Percentiles rank a stretch among this genome's conserved stretches.
Conservation (phyloP, 92 coral and sea anemone species). For the Siderastrea siderea region DNA sequence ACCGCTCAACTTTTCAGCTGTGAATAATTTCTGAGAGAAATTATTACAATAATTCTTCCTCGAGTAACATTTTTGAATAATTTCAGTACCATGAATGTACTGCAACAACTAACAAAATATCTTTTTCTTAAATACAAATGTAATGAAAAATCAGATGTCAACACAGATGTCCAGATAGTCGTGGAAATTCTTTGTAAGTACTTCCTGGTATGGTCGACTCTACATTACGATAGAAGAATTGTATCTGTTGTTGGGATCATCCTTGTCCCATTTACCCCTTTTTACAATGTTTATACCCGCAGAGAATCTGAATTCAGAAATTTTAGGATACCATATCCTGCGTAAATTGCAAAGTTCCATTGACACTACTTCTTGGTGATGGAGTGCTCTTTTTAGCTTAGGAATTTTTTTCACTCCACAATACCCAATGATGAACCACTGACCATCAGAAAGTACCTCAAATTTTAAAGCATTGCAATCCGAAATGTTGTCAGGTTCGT, state of each 20-base stretch:
- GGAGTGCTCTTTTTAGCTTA: conserved; percentile 58
- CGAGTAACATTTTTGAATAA: too few species aligned
- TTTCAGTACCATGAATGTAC: too few species aligned
- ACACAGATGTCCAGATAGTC: too few species aligned
- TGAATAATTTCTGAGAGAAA: too few species aligned
- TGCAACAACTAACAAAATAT: too few species aligned
- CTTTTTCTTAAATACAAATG: too few species aligned
- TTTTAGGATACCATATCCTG: conserved; percentile 36
- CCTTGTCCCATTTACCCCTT: conserved; percentile 63
- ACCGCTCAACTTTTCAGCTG: too few species aligned
- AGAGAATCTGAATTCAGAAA: conserved; percentile 43
- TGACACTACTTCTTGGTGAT: conserved; percentile 18
- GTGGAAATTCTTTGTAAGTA: neutral
- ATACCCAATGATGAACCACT: conserved; percentile 67
- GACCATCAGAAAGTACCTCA: conserved; percentile 48
- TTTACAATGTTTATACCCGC: conserved; percentile 55
- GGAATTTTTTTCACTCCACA: conserved; percentile 67
- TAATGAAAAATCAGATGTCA: too few species aligned
- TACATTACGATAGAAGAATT: conserved; percentile 15
- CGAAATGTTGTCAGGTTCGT: conserved; percentile 59
- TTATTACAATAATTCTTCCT: too few species aligned
- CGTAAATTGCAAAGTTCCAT: conserved; percentile 31
- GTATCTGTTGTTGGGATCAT: conserved; percentile 63
- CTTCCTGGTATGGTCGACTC: neutral
- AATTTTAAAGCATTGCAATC: conserved; percentile 68